Conservation (phyloP, 2,113 vertebrate species). For the Chitala chitala region DNA sequence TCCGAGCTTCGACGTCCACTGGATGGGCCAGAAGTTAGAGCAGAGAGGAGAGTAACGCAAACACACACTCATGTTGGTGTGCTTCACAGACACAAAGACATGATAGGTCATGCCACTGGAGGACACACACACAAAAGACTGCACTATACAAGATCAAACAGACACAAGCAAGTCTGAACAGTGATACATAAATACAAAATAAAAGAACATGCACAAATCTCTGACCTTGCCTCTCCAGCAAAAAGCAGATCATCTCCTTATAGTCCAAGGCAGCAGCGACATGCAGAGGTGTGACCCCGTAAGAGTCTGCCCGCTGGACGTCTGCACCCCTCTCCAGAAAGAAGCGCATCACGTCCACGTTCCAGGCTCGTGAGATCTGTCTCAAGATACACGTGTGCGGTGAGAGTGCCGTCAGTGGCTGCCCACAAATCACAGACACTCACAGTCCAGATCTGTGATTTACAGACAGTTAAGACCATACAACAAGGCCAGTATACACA, state of each 20-base stretch:
- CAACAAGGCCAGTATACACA: not conserved
- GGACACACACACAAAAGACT: too few species aligned
- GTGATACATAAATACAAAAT: too few species aligned
- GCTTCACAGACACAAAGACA: not conserved
- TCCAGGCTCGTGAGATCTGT: slow-evolving; percentile 58
- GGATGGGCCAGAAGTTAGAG: not conserved
- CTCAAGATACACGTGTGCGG: not conserved
- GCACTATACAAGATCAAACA: not conserved
- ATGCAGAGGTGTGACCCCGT: slow-evolving; percentile 55
- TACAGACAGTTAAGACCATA: not conserved
- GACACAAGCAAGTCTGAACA: not conserved
- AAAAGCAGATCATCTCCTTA: slow-evolving; percentile 55
- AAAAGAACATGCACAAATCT: not conserved
- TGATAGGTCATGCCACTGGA: too few species aligned
- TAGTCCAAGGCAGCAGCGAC: slow-evolving; percentile 58
- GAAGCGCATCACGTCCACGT: slow-evolving; percentile 58
- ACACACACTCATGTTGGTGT: not conserved
- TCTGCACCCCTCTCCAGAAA: slow-evolving; percentile 55
- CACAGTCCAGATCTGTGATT: not conserved
- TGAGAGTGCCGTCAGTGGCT: not conserved
- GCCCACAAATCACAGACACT: not conserved
- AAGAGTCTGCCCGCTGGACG: slow-evolving; percentile 40
- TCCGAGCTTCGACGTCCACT: slow-evolving; percentile 47
- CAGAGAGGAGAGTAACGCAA: not conserved
- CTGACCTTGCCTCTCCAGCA: slow-evolving; percentile 49